Base-by-base conservation (phyloP, 1,140 invertebrate genomes). In the Diuraphis noxia region DNA sequence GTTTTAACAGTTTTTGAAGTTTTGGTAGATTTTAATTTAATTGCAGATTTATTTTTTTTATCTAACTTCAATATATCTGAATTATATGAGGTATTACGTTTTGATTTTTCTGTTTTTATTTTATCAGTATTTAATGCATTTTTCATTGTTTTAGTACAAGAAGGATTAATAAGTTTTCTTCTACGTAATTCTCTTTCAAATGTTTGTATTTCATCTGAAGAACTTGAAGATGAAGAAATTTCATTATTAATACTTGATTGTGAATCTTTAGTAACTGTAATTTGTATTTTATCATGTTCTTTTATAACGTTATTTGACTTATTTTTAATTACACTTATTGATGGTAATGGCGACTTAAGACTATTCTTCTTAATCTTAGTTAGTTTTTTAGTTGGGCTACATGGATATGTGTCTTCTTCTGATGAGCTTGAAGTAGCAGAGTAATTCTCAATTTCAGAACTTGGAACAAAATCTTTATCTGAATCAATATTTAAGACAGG, bases 21-120 rank as follows among this genome's bases (percentile, higher is more conserved):
- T 91, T 91, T 49, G 7, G 10, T 40, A 30, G 40, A 43, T 40
- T 91, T 91, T 6, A 34, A 30, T 49, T 52, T 82, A n/a, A 49
- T 40, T 40, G 25, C 10, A 46, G 19, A 82, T 82, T 36, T 49
- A 81, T 91, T 90, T 46, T 90, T 90, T 36, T 90, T 90, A 36
- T 86, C 30, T 0, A 81, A 52, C 34, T 34, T 46, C 19, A 38
- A 25, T 79, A 40, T 17, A 82, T 2, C 49, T 25, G 77, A 30
- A n/a, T 6, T 36, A 46, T 63, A 30, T 34, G 25, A n/a, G 23
- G 19, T 90, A 89, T 21, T 77, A 34, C 36, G 77, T 40, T 34
- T 17, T n/a, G 56, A 40, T 72, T 41, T 63, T 63, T 56, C 49
- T 38, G 19, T n/a, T 79, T 72, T 77, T 43, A 30, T 10, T 46